Percentiles rank a stretch among this genome's conserved stretches.
Evolutionary conservation across 1,140 invertebrate genomes (phyloP).

Genomic region (Palaemon carinicauda): DNA sequence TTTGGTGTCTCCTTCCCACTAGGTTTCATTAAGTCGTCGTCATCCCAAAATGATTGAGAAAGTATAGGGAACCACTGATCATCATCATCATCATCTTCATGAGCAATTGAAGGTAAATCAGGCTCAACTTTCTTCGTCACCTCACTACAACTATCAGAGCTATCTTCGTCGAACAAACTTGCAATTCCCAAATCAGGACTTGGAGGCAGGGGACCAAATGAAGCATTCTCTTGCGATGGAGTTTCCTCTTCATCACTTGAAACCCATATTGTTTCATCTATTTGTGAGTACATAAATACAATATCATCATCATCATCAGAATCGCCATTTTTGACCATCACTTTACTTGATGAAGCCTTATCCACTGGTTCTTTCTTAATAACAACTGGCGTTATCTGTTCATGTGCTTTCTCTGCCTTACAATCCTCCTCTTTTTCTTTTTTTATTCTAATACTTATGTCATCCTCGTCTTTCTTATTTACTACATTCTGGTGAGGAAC

Average conservation of each 20-base stretch:
- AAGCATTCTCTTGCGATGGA: not conserved
- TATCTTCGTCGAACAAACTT: not conserved
- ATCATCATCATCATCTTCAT: conserved; percentile 9
- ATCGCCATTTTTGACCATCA: not conserved
- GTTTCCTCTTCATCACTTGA: conserved; percentile 46
- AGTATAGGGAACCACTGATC: conserved; percentile 47
- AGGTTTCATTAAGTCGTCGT: not conserved
- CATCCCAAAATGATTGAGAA: conserved; percentile 35
- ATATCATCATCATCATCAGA: conserved; percentile 34
- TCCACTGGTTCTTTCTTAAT: not conserved
- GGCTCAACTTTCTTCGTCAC: not conserved
- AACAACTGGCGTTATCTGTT: not conserved
- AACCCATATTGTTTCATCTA: conserved; percentile 43
- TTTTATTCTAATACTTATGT: not conserved
- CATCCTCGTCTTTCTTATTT: too few species aligned
- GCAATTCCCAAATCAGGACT: conserved; percentile 31
- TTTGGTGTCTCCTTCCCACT: not conserved
- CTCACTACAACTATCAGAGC: not conserved
- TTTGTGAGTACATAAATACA: conserved; percentile 40
- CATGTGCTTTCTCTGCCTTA: too few species aligned
- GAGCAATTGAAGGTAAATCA: not conserved
- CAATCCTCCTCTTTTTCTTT: not conserved
- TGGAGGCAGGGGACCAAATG: conserved; percentile 20
- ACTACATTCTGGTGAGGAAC: too few species aligned
- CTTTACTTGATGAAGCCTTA: not conserved